Conservation (phyloP, 23 tunicate species). For the Trididemnum clinides region DNA sequence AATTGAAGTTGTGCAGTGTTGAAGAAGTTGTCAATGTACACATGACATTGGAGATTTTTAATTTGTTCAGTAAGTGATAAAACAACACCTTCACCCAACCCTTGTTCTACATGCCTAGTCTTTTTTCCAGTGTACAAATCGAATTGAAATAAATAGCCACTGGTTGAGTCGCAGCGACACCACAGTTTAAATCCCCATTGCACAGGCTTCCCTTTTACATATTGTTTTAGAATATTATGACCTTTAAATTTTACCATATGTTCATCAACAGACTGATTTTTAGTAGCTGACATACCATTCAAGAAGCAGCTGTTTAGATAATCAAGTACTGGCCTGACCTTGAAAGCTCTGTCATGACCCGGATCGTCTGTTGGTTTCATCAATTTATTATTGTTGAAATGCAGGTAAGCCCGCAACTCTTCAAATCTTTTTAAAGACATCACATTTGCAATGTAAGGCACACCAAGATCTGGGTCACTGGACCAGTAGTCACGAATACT, state of each 20-base stretch:
- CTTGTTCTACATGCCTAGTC: not conserved
- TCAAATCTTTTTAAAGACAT: slow-evolving; percentile 14
- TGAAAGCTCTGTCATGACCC: slow-evolving; percentile 1
- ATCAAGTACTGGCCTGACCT: slow-evolving; percentile 6
- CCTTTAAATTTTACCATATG: slow-evolving; percentile 16
- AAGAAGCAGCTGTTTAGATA: not conserved
- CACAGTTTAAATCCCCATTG: slow-evolving; percentile 15
- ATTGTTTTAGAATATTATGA: too few relatives aligned
- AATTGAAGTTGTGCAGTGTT: not conserved
- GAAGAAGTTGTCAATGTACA: not conserved
- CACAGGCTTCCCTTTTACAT: slow-evolving; percentile 16
- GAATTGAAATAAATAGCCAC: slow-evolving; percentile 2
- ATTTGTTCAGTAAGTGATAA: not conserved
- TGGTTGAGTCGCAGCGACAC: slow-evolving; percentile 9
- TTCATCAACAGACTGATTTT: slow-evolving; percentile 2
- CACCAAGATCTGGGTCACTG: slow-evolving; percentile 13
- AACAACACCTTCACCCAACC: too few relatives aligned
- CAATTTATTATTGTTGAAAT: not conserved
- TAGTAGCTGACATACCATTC: not conserved
- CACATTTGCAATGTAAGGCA: slow-evolving; percentile 1
- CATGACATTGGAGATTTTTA: not conserved
- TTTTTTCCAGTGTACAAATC: slow-evolving; percentile 9
- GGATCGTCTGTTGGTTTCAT: not conserved
- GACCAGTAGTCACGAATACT: slow-evolving; percentile 4
- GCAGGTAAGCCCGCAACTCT: slow-evolving; percentile 1